Conservation (phyloP, 2,113 vertebrate genomes). For the Pachycephala philippinensis region DNA sequence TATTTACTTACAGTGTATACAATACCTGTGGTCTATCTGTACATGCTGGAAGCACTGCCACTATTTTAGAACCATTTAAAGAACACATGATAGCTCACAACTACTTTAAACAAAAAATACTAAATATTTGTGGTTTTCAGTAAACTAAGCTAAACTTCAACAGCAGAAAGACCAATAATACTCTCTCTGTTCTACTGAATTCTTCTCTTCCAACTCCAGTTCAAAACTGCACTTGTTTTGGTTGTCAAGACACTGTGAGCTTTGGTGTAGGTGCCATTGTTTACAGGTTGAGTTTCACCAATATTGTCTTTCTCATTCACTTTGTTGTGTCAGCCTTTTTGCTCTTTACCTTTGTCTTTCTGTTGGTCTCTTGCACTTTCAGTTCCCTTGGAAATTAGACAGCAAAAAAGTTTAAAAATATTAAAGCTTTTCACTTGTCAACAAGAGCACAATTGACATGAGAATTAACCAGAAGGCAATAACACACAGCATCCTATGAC, state of each 20-base stretch:
- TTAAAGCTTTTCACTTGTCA: background rate
- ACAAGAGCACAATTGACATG: background rate
- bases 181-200: background rate
- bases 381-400: background rate
- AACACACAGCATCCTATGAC: background rate
- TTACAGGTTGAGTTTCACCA: background rate
- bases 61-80: background rate
- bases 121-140: background rate
- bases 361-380: background rate
- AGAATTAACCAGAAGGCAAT: background rate
- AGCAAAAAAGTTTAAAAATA: background rate
- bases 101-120: background rate
- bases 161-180: background rate
- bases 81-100: background rate
- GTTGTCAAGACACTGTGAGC: background rate
- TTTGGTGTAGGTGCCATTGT: background rate
- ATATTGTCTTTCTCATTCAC: background rate
- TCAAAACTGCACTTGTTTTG: background rate
- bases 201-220: background rate
- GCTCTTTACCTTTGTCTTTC: background rate
- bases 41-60: background rate
- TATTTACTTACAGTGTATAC: background rate
- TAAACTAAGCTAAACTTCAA: background rate
- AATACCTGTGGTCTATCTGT: background rate
- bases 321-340: background rate